These are phyloP conservation scores for Molossus molossus DNA, from an alignment of 2,797 vertebrate genomes.

Conservation along the genomic window DNA sequence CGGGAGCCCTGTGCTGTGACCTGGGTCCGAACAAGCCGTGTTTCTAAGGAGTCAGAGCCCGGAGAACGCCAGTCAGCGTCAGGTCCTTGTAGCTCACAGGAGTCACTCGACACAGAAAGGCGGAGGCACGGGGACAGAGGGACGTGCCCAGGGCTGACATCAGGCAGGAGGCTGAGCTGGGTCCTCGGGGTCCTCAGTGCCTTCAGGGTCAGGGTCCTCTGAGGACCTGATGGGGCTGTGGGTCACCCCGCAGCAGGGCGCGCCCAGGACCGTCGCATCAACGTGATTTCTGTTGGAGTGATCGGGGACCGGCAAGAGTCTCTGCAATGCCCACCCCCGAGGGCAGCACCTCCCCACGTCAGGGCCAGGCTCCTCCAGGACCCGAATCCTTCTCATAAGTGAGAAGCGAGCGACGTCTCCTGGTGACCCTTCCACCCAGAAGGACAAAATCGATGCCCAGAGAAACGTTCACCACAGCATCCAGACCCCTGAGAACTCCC, in stretches of 20 bases:
- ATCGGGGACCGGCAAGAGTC: accelerated
- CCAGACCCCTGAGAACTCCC: no score
- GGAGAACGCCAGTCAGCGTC: no score
- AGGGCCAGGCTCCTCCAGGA: not conserved
- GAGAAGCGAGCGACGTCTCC: not conserved
- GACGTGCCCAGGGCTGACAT: no score
- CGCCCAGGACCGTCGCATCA: not conserved
- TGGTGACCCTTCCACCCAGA: not conserved
- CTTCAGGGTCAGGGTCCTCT: no score
- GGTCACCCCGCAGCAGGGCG: not conserved
- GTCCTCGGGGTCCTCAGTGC: no score
- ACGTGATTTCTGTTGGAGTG: not conserved
- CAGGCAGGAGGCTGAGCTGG: no score
- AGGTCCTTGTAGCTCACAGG: no score
- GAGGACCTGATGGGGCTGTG: not conserved
- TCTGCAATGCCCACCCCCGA: accelerated
- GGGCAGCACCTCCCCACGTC: not conserved
- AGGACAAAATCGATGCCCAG: not conserved
- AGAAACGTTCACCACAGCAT: not conserved
- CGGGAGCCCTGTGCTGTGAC: no score
- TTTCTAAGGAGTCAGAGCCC: no score
- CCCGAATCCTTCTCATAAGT: not conserved
- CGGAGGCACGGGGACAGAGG: no score
- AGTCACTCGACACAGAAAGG: no score
- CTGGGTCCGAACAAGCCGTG: no score